Conservation (phyloP, 2,113 vertebrate species). For the Chionis minor region DNA sequence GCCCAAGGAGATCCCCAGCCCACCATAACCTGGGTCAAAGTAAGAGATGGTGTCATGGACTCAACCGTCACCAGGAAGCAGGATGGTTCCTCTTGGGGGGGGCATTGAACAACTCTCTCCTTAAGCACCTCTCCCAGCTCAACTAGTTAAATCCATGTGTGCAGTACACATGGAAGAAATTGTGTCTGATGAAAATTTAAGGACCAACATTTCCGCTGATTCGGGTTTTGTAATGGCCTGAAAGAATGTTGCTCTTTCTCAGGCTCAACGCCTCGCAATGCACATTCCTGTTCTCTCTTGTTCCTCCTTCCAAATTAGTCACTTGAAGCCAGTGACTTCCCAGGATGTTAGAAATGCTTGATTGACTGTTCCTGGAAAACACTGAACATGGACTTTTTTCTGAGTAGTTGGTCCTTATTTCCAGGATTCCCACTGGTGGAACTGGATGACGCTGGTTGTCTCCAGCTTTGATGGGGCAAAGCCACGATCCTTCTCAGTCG, state of each 20-base stretch:
- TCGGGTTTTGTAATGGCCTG: background rate
- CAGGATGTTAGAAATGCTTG: background rate
- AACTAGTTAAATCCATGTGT: background rate
- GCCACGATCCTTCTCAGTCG: fast-evolving
- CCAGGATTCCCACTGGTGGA: background rate
- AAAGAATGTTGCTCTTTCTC: background rate
- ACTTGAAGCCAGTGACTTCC: background rate
- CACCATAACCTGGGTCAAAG: conserved; percentile 73
- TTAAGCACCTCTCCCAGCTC: background rate
- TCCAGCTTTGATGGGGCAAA: background rate
- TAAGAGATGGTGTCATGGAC: background rate
- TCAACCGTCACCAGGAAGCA: fast-evolving
- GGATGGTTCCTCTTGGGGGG: fast-evolving
- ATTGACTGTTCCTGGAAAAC: background rate
- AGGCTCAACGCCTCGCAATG: fast-evolving
- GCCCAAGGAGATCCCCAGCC: conserved; percentile 71
- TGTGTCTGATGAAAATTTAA: background rate
- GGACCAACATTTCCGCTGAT: background rate
- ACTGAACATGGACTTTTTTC: background rate
- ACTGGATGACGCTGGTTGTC: background rate
- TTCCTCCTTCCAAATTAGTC: background rate
- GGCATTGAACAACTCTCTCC: fast-evolving
- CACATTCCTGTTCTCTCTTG: background rate
- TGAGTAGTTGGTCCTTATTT: background rate
- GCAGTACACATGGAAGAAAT: background rate